A percentile compares a stretch with the other conserved stretches of the same genome.
phyloP scores from a whole-genome alignment of 2,797 vertebrate genomes.

The Notolabrus celidotus region DNA sequence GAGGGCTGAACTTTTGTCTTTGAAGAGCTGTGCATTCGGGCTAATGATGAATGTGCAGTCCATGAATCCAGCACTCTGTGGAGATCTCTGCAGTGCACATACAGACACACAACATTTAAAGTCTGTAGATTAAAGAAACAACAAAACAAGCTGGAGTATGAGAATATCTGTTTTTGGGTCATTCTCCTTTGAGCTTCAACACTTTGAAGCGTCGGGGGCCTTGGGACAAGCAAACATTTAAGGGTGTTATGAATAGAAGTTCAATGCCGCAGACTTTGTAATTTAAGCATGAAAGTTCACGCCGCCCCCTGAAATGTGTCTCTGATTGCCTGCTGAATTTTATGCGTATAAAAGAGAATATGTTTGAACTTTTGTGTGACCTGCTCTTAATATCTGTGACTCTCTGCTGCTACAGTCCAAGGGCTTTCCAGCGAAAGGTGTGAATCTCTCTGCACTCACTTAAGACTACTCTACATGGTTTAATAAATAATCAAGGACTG shows the following conservation, averaged over 20 bases:
- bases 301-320: conserved; percentile 19
- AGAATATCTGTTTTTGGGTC: neutral
- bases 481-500: conserved; percentile 53
- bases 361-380: conserved; percentile 5
- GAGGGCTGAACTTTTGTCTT: neutral
- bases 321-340: conserved; percentile 43
- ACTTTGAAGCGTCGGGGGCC: conserved; percentile 10
- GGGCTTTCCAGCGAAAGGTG: conserved; percentile 31
- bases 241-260: conserved; percentile 30
- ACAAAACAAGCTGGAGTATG: conserved; percentile 4
- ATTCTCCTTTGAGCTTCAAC: conserved; percentile 5
- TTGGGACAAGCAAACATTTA: conserved; percentile 21
- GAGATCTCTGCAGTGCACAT: neutral
- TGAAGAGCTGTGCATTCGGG: neutral
- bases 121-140: conserved; percentile 18
- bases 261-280: conserved; percentile 15
- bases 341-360: conserved; percentile 26
- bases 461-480: conserved; percentile 38
- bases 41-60: conserved; percentile 1
- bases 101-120: neutral
- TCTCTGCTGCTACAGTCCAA: conserved; percentile 6
- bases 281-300: conserved; percentile 37
- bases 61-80: neutral
- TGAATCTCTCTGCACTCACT: conserved; percentile 25
- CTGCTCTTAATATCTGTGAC: conserved; percentile 5